Conservation (phyloP, 2,888 invertebrate species). For the Choristoneura rosaceana region DNA sequence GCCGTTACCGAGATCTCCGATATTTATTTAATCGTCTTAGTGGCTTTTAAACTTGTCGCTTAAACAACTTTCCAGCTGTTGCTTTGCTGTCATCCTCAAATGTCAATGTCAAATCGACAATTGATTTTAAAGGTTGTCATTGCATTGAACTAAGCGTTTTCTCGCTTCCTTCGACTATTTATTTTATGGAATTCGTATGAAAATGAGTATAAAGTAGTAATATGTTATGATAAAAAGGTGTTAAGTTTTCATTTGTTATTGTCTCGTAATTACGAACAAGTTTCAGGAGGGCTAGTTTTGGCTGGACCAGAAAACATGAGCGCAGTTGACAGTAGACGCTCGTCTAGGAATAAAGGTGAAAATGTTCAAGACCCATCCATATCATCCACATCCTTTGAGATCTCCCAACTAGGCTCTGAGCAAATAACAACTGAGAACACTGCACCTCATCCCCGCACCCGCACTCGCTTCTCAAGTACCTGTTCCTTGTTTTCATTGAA, state of each 20-base stretch:
- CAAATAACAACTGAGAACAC: background rate
- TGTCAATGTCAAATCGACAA: too few species aligned
- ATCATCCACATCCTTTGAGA: constrained; percentile 68
- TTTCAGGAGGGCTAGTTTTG: constrained; percentile 1
- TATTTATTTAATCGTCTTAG: too few species aligned
- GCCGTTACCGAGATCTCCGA: too few species aligned
- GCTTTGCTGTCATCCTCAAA: background rate
- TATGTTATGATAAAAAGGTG: background rate
- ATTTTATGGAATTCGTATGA: background rate
- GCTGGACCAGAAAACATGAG: constrained; percentile 24
- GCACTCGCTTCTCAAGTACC: constrained; percentile 67
- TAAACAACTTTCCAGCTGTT: background rate
- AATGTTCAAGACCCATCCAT: constrained; percentile 75
- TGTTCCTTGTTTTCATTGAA: constrained; percentile 48
- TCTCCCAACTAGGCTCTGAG: constrained; percentile 50
- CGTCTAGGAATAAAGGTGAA: constrained; percentile 59
- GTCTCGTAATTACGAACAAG: constrained; percentile 4
- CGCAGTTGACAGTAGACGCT: constrained; percentile 1
- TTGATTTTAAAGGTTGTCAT: background rate
- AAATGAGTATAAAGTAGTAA: background rate
- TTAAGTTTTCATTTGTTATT: background rate
- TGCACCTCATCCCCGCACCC: background rate
- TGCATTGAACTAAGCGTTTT: background rate
- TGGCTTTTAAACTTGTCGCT: background rate
- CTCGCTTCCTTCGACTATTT: background rate